Evolutionary conservation across 2,797 vertebrate species (phyloP).

Genomic region (Crax fasciolata): DNA sequence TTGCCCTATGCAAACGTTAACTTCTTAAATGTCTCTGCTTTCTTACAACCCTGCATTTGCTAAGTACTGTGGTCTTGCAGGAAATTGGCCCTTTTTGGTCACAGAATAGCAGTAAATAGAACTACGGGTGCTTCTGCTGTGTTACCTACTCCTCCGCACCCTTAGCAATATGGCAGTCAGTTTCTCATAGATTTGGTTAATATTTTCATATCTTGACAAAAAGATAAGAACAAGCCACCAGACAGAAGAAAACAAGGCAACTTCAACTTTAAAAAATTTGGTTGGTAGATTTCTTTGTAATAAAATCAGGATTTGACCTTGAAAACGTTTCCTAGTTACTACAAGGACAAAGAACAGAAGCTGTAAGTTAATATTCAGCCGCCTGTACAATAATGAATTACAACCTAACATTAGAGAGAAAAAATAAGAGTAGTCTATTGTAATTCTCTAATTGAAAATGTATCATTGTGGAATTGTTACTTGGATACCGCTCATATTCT

Average conservation of each 20-base stretch:
- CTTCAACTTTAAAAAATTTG: background rate
- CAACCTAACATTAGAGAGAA: conserved; percentile 17
- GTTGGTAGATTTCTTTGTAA: background rate
- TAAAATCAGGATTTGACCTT: conserved; percentile 27
- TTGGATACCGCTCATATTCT: conserved; percentile 36
- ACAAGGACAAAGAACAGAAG: conserved; percentile 50
- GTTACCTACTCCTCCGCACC: background rate
- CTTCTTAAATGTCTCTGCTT: background rate
- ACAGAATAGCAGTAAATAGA: background rate
- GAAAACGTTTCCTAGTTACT: conserved; percentile 1
- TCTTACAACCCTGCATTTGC: background rate
- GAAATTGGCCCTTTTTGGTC: background rate
- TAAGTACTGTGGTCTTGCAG: background rate
- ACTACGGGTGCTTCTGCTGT: background rate
- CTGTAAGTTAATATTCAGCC: conserved; percentile 43
- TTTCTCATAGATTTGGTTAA: background rate
- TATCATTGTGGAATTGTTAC: conserved; percentile 46
- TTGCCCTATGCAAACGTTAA: background rate
- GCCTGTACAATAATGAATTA: conserved; percentile 10
- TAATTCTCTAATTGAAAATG: conserved; percentile 67
- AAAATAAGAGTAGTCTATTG: conserved; percentile 12
- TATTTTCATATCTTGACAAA: background rate
- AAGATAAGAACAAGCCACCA: background rate
- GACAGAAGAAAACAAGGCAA: background rate
- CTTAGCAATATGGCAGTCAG: background rate